Evolutionary conservation across 2,113 vertebrate genomes (phyloP), one percentile per base, ranked within the genome.

Genomic region (Saguinus imperator): DNA sequence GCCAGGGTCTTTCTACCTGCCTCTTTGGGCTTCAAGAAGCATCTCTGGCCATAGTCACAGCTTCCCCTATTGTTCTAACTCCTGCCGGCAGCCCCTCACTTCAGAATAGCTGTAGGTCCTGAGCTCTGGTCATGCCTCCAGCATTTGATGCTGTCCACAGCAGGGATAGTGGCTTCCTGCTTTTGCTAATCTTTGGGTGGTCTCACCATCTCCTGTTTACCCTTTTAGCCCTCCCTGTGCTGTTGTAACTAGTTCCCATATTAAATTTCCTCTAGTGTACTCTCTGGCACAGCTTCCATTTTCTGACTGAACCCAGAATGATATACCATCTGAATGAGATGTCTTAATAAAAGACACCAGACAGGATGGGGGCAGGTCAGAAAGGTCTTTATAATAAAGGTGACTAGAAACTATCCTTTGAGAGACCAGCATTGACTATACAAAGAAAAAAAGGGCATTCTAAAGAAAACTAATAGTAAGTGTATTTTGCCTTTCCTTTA

Each of bases 261-360:
- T 43, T 79, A 55, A 75, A 29, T 32, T 9, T 61, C 40, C 40
- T 6, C 50, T 37, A 20, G 8, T 45, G 43, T 72, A 5, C 85
- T 68, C 17, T 50, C 43, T 43, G 57, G 21, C 35, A 40, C 40
- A 45, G 35, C 11, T 82, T 43, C 17, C 25, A 3, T 50, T 87
- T 40, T 40, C 79, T 58, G 43, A 70, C 0, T 6, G 35, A 37
- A 37, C n/a, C 12, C 25, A 37, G 40, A 8, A 9, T 17, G 16
- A 58, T 9, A 87, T 0, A 0, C 1, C 23, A 18, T 14, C 37
- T 57, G 11, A 80, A 40, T 23, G 6, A 64, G 3, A 4, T 1
- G 9, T 79, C 52, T 45, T 72, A 11, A n/a, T 1, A 55, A 37
- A 85, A 91, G 21, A 75, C n/a, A 57, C 0, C 35, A n/a, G 35